Evolutionary conservation across 2,797 vertebrate species (phyloP), one percentile per base, ranked within the genome.

Genomic region (Anableps anableps): DNA sequence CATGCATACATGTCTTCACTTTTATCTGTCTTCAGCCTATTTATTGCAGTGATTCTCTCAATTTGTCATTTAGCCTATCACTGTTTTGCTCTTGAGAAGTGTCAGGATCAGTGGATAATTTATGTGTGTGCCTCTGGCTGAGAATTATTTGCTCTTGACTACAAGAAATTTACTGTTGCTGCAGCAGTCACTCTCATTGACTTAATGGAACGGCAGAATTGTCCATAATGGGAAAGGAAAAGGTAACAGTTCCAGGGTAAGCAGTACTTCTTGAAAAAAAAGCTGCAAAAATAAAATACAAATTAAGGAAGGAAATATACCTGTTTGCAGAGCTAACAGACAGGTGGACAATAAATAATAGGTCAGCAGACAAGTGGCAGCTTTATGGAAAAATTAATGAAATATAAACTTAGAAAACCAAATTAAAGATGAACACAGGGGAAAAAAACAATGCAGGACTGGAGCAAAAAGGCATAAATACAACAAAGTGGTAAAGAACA

Each of bases 61-160:
- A 41, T 85, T 84, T 55, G 80, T 75, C 53, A 51, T 64, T 85
- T 82, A 50, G 83, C 75, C 76, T 77, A 74, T 83, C 74, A 71
- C 16, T 21, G 58, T 36, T 79, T 48, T 82, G 80, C 78, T 83
- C 77, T 81, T 76, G 74, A 76, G 62, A 82, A 74, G 31, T 53
- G 80, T 84, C 75, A 72, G 60, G 48, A 82, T 81, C 70, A 38
- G 79, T 75, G 1, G 76, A 80, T 87, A 88, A 93, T 94, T 93
- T 88, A 90, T 89, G 76, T 81, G 60, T 29, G 9, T 74, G 74
- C 41, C 71, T 84, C 36, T 85, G 74, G 80, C 79, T 55, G 47
- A 53, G 45, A 77, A 43, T 81, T 84, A 38, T 82, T 79, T n/a
- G 47, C 29, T 78, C 79, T 76, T 86, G 86, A 79, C 85, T 77